These are phyloP conservation scores for Kryphioiulus occultus DNA, from an alignment of 2,888 invertebrate species.

Conservation along the genomic window DNA sequence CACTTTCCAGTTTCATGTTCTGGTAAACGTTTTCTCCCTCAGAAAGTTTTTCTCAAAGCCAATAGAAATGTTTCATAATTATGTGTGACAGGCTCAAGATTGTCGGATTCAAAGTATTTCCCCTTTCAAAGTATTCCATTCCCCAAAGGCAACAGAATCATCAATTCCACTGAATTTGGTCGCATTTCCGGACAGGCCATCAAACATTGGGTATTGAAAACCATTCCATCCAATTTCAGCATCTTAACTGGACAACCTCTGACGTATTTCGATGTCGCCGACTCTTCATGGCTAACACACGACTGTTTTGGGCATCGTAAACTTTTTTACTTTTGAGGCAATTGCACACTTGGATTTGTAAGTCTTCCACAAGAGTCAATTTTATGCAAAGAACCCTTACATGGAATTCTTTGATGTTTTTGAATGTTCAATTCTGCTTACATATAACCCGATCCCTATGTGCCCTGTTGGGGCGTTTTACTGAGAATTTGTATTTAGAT, in stretches of 20 bases:
- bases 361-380: background rate
- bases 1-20: background rate
- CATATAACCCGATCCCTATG: too few relatives aligned
- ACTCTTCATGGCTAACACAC: background rate
- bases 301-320: background rate
- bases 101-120: background rate
- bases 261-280: background rate
- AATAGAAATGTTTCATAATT: background rate
- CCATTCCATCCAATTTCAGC: constrained; percentile 8
- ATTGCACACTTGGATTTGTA: background rate
- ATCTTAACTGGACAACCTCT: background rate
- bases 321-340: background rate
- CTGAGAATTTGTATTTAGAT: too few relatives aligned
- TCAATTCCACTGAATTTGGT: constrained; percentile 25
- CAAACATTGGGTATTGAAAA: background rate
- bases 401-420: background rate
- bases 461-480: too few relatives aligned
- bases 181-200: background rate
- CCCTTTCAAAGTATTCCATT: background rate
- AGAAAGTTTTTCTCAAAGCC: background rate
- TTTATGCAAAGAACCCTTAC: background rate
- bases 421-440: too few relatives aligned
- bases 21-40: background rate
- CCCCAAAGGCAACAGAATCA: background rate
- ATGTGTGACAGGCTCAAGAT: background rate